Evolutionary conservation across 2,113 vertebrate genomes (phyloP).

Genomic region (Proteles cristata): DNA sequence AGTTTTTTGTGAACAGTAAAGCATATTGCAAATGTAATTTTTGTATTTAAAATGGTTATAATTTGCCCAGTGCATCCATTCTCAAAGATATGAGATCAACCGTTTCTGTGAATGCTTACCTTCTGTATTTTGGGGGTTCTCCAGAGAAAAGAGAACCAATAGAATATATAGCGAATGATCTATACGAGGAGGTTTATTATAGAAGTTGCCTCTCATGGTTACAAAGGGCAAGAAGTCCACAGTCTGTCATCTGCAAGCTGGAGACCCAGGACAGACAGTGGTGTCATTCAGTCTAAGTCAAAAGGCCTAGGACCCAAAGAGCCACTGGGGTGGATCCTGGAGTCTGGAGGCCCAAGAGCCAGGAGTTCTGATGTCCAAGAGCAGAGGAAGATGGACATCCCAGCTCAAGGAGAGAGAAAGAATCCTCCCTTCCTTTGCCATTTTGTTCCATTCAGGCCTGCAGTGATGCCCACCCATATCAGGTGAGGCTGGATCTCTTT

Average conservation of each 20-base stretch:
- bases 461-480: not conserved
- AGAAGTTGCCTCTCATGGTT: not conserved
- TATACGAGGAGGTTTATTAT: not conserved
- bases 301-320: not conserved
- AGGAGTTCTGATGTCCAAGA: not conserved
- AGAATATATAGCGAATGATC: not conserved
- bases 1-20: conserved; percentile 6
- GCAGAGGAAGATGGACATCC: not conserved
- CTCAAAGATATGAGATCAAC: not conserved
- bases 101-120: not conserved
- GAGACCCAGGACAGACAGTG: not conserved
- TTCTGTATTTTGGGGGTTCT: not conserved
- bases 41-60: not conserved
- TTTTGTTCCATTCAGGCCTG: not conserved
- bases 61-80: not conserved
- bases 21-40: not conserved
- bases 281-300: not conserved
- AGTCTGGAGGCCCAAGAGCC: not conserved
- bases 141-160: not conserved
- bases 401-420: not conserved
- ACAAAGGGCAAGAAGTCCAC: not conserved
- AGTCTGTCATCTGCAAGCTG: not conserved
- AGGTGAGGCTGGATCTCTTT: not conserved
- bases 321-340: not conserved
- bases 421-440: not conserved